Evolutionary conservation across 2,113 vertebrate species (phyloP), one percentile per base, ranked within the genome.

Genomic region (Lipophrys pholis): DNA sequence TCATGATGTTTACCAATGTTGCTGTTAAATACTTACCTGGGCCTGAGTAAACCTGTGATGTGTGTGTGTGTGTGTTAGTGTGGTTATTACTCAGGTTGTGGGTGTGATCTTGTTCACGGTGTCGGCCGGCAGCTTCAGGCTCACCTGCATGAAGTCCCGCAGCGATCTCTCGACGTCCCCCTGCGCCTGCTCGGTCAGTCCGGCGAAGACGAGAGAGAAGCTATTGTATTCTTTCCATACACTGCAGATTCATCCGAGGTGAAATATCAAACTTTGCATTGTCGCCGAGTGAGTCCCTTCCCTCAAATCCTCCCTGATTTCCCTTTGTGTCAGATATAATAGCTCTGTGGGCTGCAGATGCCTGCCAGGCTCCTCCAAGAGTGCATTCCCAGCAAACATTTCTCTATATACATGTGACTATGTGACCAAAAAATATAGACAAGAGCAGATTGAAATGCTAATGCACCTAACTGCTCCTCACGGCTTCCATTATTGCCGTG

Each of bases 401-500:
- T 67, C 67, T 80, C 79, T 45, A 78, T 82, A 75, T 69, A 62
- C 70, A 76, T 82, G 79, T 80, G 76, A 86, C 81, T 86, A 52
- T 78, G 21, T 46, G 21, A 30, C 21, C 17, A 15, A 50, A 67
- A 70, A 62, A 65, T 42, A 73, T 11, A 59, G 57, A 50, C 58
- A 55, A 12, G 55, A 78, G 67, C 46, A 61, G 57, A 81, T 79
- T 87, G 70, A 76, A 85, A 87, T 75, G 76, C 73, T 70, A 84
- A 76, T 82, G 54, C 38, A 17, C 17, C 53, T 7, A 35, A 71
- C 36, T 1, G 9, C 52, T 69, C 12, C 30, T 66, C 40, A 56
- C 38, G 16, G 41, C 45, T 63, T 50, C 38, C 48, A 38, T 59
- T 46, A 49, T 36, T 42, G 3, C 52, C 39, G 0, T 43, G 6